These are phyloP conservation scores for Rafetus swinhoei DNA, from an alignment of 2,113 vertebrate genomes.

Conservation along the genomic window DNA sequence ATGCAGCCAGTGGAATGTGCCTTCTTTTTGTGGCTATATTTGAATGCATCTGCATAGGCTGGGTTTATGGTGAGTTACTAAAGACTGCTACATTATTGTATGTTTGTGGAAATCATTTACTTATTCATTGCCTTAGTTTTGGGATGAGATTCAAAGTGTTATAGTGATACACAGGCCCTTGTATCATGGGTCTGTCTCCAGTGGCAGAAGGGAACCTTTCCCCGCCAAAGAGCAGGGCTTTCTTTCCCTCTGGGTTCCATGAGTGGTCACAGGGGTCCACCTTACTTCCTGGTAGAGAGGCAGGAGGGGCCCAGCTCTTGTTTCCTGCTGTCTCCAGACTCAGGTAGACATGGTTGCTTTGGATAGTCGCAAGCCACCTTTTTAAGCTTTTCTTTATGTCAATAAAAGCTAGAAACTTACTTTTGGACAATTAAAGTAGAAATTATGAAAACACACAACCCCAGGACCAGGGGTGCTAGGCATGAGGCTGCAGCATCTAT, in stretches of 20 bases:
- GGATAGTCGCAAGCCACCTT: rapidly evolving
- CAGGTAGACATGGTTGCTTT: neutral
- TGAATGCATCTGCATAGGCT: conserved; percentile 96
- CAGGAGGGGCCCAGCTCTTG: neutral
- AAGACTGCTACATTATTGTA: neutral
- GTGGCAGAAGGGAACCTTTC: neutral
- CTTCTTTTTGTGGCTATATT: conserved; percentile 98
- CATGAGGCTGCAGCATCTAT: rapidly evolving
- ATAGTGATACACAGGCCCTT: neutral
- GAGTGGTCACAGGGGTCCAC: neutral
- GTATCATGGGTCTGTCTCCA: neutral
- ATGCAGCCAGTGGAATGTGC: conserved; percentile 98
- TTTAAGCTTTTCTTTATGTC: neutral
- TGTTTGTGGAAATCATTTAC: rapidly evolving
- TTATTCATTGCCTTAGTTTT: neutral
- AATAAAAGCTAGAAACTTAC: neutral
- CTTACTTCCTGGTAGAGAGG: neutral
- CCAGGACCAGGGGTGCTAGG: neutral
- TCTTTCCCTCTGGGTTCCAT: neutral
- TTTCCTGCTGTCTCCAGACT: neutral
- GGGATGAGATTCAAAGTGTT: neutral
- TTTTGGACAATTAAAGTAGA: rapidly evolving
- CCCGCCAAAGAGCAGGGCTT: neutral
- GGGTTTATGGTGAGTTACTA: conserved; percentile 93
- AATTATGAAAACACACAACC: rapidly evolving